phyloP scores from a whole-genome alignment of 2,888 invertebrate species.

The Bugula neritina region DNA sequence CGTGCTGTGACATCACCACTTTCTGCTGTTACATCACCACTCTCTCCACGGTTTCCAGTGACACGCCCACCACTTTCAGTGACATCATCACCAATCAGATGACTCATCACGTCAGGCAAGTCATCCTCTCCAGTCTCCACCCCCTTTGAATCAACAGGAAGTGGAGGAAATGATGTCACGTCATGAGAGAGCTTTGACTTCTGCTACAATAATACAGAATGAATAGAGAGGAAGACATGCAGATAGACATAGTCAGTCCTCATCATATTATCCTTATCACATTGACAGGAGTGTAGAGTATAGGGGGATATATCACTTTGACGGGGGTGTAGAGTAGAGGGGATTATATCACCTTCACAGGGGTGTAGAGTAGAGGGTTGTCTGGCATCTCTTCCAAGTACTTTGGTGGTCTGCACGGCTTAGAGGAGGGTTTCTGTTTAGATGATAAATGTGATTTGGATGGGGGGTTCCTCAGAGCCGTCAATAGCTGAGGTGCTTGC shows the following conservation, averaged over 20 bases:
- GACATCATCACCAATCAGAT: not conserved
- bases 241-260: too few species aligned
- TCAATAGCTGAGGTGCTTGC: conserved; percentile 13
- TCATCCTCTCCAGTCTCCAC: too few species aligned
- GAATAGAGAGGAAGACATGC: too few species aligned
- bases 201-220: too few species aligned
- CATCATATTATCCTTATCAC: too few species aligned
- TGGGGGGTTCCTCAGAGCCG: not conserved
- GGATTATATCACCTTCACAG: not conserved
- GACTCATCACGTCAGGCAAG: not conserved
- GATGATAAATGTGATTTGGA: not conserved
- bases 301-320: not conserved
- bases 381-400: not conserved
- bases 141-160: too few species aligned
- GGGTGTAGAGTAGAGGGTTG: conserved; percentile 3
- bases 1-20: not conserved
- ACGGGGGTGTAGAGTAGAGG: too few species aligned
- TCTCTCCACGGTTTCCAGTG: not conserved
- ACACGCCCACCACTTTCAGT: not conserved
- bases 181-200: too few species aligned
- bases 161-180: too few species aligned
- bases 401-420: conserved; percentile 1
- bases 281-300: not conserved
- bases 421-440: not conserved
- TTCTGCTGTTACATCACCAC: not conserved